Percentiles rank a stretch among this genome's conserved stretches.
Conservation (phyloP, 2,888 invertebrate genomes). For the Caenorhabditis plicata region DNA sequence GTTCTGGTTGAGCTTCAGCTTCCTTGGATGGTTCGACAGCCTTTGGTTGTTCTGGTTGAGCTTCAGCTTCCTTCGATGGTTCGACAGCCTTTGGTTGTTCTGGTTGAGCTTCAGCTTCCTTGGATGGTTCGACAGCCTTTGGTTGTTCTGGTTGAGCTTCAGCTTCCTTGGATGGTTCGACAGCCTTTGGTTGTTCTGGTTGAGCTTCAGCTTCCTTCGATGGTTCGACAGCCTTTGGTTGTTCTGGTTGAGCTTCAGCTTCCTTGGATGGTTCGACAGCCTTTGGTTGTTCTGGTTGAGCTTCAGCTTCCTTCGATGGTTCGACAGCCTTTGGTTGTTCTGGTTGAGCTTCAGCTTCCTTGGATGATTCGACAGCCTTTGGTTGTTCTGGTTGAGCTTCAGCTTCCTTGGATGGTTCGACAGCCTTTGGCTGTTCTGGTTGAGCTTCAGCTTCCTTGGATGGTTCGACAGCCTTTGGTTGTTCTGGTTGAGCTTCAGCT, state of each 20-base stretch:
- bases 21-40: slow-evolving; percentile 3
- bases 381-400: slow-evolving; percentile 2
- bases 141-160: slow-evolving; percentile 8
- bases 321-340: neutral
- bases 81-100: slow-evolving; percentile 1
- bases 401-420: slow-evolving; percentile 5
- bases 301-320: slow-evolving; percentile 1
- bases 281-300: slow-evolving; percentile 1
- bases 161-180: slow-evolving; percentile 3
- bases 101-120: slow-evolving; percentile 1
- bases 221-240: slow-evolving; percentile 4
- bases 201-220: slow-evolving; percentile 8
- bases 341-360: slow-evolving; percentile 4
- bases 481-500: neutral
- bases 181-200: too few species aligned
- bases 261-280: slow-evolving; percentile 1
- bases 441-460: slow-evolving; percentile 12
- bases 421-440: slow-evolving; percentile 3
- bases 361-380: slow-evolving; percentile 5
- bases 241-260: slow-evolving; percentile 11
- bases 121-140: slow-evolving; percentile 8
- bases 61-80: slow-evolving; percentile 6
- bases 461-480: neutral
- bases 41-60: slow-evolving; percentile 10
- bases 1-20: slow-evolving; percentile 5